These are phyloP conservation scores for Homarus americanus DNA, from an alignment of 1,140 invertebrate species.

Conservation along the genomic window DNA sequence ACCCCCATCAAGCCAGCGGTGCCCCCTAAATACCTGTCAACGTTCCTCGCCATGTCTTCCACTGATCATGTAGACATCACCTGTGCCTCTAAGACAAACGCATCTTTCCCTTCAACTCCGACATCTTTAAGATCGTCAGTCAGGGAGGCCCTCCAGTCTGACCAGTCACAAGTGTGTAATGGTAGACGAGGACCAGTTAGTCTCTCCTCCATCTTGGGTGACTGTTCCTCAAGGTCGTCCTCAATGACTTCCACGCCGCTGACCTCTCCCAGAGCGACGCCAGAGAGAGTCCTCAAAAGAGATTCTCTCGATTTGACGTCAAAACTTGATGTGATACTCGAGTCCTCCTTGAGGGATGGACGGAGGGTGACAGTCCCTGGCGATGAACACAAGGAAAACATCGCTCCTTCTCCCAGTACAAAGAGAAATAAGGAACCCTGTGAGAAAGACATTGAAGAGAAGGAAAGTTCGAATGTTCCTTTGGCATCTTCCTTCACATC, in stretches of 20 bases:
- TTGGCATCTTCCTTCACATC: conserved; percentile 27
- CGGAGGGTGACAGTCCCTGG: background rate
- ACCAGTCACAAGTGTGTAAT: background rate
- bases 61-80: background rate
- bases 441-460: background rate
- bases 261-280: conserved; percentile 59
- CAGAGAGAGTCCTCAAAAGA: conserved; percentile 48
- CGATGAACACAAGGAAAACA: conserved; percentile 61
- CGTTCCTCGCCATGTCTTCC: background rate
- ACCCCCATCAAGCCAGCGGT: background rate
- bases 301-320: conserved; percentile 21
- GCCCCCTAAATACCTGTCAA: background rate
- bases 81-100: background rate
- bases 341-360: conserved; percentile 11
- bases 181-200: conserved; percentile 61
- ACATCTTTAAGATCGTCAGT: conserved; percentile 29
- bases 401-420: conserved; percentile 13
- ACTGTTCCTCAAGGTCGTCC: conserved; percentile 59
- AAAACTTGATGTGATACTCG: conserved; percentile 48
- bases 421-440: background rate
- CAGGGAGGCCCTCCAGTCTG: background rate
- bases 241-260: conserved; percentile 62
- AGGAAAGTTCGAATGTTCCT: background rate
- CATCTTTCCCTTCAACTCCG: background rate
- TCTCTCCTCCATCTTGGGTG: conserved; percentile 69